Conservation (phyloP, 2,113 vertebrate species). For the Siniperca chuatsi region DNA sequence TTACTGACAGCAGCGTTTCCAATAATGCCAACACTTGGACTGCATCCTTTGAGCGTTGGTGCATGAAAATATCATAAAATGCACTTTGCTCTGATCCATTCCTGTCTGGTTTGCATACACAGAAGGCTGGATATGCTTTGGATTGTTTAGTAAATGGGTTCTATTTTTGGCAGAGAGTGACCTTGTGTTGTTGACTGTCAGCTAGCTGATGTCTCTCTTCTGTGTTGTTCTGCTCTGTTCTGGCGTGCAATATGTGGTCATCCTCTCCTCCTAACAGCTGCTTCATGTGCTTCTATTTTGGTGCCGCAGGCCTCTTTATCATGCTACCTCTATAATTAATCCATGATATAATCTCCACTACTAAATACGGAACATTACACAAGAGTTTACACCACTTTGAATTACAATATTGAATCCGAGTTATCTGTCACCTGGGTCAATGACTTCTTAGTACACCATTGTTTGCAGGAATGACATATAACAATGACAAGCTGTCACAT, state of each 20-base stretch:
- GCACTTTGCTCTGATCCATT: slow-evolving; percentile 70
- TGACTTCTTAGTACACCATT: background rate
- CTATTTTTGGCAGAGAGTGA: slow-evolving; percentile 75
- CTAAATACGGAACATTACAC: slow-evolving; percentile 57
- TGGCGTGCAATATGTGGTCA: slow-evolving; percentile 67
- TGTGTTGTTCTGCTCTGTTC: slow-evolving; percentile 63
- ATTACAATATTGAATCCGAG: slow-evolving; percentile 25
- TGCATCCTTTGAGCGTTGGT: slow-evolving; percentile 55
- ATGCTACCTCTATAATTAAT: slow-evolving; percentile 67
- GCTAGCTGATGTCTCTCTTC: slow-evolving; percentile 63
- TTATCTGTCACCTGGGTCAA: slow-evolving; percentile 27
- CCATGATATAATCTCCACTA: slow-evolving; percentile 52
- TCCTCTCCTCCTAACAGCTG: slow-evolving; percentile 59
- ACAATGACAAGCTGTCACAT: background rate
- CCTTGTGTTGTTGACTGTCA: slow-evolving; percentile 75
- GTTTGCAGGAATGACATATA: background rate
- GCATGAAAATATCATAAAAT: slow-evolving; percentile 69
- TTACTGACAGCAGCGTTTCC: slow-evolving; percentile 36
- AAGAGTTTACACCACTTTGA: slow-evolving; percentile 46
- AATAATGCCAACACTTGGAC: slow-evolving; percentile 33
- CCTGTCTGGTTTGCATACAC: slow-evolving; percentile 65
- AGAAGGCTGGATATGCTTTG: slow-evolving; percentile 54
- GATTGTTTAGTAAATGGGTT: slow-evolving; percentile 72
- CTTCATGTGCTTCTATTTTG: slow-evolving; percentile 66
- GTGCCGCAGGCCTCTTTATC: slow-evolving; percentile 52